Evolutionary conservation across 2,888 invertebrate species (phyloP).

Genomic region (Ichneumoninae sp.): DNA sequence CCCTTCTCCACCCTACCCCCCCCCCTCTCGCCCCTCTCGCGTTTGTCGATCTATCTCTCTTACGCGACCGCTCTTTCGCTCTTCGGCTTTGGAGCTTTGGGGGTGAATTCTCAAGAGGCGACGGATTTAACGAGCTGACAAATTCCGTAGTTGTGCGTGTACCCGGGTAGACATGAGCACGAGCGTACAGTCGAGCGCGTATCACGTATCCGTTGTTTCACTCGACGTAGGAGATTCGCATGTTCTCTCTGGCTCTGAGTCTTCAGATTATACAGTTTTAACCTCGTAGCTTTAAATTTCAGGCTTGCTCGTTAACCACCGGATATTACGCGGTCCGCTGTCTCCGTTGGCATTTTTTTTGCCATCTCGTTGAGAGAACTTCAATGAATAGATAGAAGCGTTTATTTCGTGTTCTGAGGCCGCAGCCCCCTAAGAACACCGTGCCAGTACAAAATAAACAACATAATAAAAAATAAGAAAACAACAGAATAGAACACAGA

Average conservation of each 20-base stretch:
- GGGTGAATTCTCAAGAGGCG: constrained; percentile 39
- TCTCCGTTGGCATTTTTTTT: not conserved
- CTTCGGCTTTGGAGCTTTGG: constrained; percentile 24
- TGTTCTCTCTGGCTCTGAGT: not conserved
- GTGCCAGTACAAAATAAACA: no score
- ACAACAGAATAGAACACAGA: no score
- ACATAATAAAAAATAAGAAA: no score
- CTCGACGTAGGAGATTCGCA: not conserved
- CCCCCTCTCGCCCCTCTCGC: not conserved
- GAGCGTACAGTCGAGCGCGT: not conserved
- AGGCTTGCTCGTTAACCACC: not conserved
- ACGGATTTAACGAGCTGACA: constrained; percentile 32
- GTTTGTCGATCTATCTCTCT: not conserved
- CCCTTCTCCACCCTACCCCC: not conserved
- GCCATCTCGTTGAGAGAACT: not conserved
- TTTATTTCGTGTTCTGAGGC: no score
- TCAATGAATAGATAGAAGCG: not conserved
- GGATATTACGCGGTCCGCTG: not conserved
- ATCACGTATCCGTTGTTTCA: not conserved
- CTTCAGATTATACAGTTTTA: not conserved
- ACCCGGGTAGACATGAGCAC: not conserved
- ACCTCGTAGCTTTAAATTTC: not conserved
- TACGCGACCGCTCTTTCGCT: constrained; percentile 7
- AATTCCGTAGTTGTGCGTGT: constrained; percentile 28
- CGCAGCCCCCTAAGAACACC: no score